These are phyloP conservation scores for Yponomeuta sedellus DNA, from an alignment of 2,888 invertebrate species.

Conservation along the genomic window DNA sequence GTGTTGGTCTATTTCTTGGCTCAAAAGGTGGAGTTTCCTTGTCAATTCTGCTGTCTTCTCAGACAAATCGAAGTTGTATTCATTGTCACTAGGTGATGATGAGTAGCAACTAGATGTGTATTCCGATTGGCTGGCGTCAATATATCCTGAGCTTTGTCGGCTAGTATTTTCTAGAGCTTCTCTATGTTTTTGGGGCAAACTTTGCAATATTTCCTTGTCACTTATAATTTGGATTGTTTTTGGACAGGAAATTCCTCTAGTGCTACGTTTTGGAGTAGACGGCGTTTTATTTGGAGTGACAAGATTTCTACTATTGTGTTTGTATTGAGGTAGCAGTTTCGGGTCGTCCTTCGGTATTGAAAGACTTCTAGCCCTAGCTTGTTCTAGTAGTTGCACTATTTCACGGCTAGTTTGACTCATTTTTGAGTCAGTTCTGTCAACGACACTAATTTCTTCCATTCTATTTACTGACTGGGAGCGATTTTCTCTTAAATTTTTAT, in stretches of 20 bases:
- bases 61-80: conserved; percentile 67
- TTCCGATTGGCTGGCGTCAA: conserved; percentile 72
- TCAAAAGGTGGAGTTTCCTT: conserved; percentile 59
- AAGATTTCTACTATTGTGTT: conserved; percentile 58
- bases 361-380: conserved; percentile 65
- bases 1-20: conserved; percentile 53
- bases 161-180: conserved; percentile 46
- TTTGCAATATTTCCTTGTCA: conserved; percentile 69
- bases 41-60: conserved; percentile 65
- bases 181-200: conserved; percentile 59
- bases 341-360: conserved; percentile 72
- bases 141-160: conserved; percentile 62
- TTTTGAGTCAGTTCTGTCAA: conserved; percentile 56
- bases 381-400: conserved; percentile 68
- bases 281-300: conserved; percentile 74
- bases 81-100: conserved; percentile 70
- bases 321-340: conserved; percentile 51
- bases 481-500: conserved; percentile 62
- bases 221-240: conserved; percentile 73
- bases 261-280: conserved; percentile 42
- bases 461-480: conserved; percentile 76
- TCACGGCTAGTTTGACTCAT: conserved; percentile 68
- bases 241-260: conserved; percentile 66
- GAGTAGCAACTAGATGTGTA: conserved; percentile 72
- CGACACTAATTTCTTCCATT: conserved; percentile 48